These are phyloP conservation scores for Vireo altiloquus DNA, from an alignment of 2,113 vertebrate genomes.

Conservation along the genomic window DNA sequence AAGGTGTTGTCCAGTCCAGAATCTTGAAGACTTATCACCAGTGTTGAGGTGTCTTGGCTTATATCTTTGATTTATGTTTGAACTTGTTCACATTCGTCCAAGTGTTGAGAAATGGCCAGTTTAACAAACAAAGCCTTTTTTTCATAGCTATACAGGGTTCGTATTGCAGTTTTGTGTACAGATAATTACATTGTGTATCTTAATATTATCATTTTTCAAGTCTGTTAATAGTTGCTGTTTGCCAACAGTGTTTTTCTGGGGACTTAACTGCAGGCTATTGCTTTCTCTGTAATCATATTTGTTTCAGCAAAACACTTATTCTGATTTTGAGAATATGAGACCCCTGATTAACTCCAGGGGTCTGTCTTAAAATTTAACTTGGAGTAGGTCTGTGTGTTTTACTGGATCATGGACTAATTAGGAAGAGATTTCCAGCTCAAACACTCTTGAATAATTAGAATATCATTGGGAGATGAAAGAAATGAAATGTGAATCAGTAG, in stretches of 20 bases:
- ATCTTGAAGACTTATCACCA: background rate
- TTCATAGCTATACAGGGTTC: background rate
- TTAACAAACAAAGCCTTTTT: conserved; percentile 12
- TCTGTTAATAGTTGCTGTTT: background rate
- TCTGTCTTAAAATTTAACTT: background rate
- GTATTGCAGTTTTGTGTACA: background rate
- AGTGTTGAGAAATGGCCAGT: background rate
- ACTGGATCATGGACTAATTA: background rate
- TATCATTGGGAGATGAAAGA: background rate
- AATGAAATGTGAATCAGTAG: background rate
- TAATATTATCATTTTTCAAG: background rate
- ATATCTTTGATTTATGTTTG: background rate
- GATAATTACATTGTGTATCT: background rate
- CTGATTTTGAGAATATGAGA: background rate
- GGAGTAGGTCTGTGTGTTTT: background rate
- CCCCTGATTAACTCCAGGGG: background rate
- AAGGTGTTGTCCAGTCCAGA: background rate
- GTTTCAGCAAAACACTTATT: background rate
- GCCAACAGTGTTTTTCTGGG: background rate
- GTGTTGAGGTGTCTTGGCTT: background rate
- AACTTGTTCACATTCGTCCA: background rate
- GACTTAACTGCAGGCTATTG: background rate
- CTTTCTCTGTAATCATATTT: background rate
- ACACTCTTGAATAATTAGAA: background rate
- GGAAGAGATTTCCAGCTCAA: background rate